Percentiles rank a stretch among this genome's conserved stretches.
phyloP scores from a whole-genome alignment of 2,888 invertebrate species.

The Hoplodrina blanda region DNA sequence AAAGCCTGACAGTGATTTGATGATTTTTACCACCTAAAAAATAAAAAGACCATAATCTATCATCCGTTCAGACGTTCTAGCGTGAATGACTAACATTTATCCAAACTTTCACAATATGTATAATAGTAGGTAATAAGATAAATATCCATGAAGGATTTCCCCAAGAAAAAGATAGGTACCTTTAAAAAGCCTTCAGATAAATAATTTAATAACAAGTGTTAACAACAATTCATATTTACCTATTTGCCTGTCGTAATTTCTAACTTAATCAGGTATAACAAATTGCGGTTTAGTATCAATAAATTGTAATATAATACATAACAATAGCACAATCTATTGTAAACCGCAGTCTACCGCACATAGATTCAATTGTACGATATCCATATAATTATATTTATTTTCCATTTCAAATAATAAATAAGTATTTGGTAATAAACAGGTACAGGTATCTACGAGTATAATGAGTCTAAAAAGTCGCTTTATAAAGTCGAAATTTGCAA shows the following conservation, averaged over 20 bases:
- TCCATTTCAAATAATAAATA: conserved; percentile 36
- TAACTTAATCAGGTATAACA: conserved; percentile 46
- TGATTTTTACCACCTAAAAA: too few species aligned
- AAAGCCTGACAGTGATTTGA: too few species aligned
- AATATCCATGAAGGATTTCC: not conserved
- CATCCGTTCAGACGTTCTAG: too few species aligned
- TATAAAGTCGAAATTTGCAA: too few species aligned
- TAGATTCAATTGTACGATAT: conserved; percentile 30
- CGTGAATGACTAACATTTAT: too few species aligned
- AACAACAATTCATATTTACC: conserved; percentile 17
- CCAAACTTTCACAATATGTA: too few species aligned
- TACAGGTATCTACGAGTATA: not conserved
- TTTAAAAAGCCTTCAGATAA: not conserved
- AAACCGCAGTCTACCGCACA: conserved; percentile 39
- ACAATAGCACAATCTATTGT: conserved; percentile 35
- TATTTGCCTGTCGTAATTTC: conserved; percentile 8
- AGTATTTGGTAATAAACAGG: conserved; percentile 21
- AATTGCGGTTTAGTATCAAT: conserved; percentile 46
- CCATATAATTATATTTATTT: conserved; percentile 38
- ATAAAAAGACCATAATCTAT: too few species aligned
- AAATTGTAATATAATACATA: conserved; percentile 28
- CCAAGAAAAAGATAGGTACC: too few species aligned
- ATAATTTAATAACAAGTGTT: not conserved
- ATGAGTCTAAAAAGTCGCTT: not conserved
- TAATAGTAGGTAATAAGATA: too few species aligned